Evolutionary conservation across 2,797 vertebrate species (phyloP).

Genomic region (Hydrophis major): DNA sequence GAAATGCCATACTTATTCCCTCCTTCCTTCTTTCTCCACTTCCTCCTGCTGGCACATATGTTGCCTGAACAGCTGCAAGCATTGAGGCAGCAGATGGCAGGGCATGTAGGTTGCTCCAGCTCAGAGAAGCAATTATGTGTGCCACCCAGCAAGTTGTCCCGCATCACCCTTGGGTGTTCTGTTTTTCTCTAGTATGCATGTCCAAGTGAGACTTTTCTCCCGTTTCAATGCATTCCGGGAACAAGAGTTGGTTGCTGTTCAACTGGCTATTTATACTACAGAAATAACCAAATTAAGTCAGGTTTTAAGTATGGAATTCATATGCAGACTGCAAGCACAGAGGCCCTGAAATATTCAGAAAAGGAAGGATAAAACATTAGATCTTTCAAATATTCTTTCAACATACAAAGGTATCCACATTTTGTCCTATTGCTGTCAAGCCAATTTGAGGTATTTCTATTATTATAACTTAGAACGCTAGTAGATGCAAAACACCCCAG

Average conservation of each 20-base stretch:
- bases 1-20: slow-evolving; percentile 10
- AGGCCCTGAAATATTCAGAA: background rate
- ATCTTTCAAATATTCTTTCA: background rate
- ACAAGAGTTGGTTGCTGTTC: background rate
- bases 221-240: background rate
- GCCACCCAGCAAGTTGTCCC: slow-evolving; percentile 2
- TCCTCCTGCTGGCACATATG: slow-evolving; percentile 19
- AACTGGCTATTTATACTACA: background rate
- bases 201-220: background rate
- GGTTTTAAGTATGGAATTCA: background rate
- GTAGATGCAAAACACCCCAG: background rate
- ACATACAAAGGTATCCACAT: background rate
- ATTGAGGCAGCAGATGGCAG: background rate
- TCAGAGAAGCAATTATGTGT: slow-evolving; percentile 16
- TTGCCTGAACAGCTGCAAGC: background rate
- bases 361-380: background rate
- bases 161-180: background rate
- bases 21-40: background rate
- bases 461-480: slow-evolving; percentile 16
- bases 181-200: background rate
- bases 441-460: slow-evolving; percentile 2
- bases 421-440: background rate
- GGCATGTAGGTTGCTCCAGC: background rate
- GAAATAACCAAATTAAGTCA: background rate
- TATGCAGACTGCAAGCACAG: background rate